Evolutionary conservation across 92 coral and sea anemone genomes (phyloP).

Genomic region (Heteractis magnifica): DNA sequence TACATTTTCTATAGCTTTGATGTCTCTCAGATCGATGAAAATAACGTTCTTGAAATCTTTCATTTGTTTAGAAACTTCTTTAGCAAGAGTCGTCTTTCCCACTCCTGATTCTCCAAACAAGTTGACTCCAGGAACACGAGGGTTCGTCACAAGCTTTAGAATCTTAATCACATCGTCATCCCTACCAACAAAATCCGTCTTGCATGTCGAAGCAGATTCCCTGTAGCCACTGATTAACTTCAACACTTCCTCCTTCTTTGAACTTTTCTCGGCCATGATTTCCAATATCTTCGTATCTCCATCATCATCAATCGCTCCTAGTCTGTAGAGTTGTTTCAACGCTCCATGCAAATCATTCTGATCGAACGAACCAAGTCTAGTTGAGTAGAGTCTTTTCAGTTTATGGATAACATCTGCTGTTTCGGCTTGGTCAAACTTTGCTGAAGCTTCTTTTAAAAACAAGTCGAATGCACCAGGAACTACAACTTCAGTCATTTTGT

Average conservation of each 20-base stretch:
- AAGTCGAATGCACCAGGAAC: too few species aligned
- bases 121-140: slow-evolving; percentile 27
- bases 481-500: too few species aligned
- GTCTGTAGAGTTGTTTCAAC: background rate
- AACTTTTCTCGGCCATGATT: slow-evolving; percentile 27
- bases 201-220: slow-evolving; percentile 6
- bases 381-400: background rate
- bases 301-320: background rate
- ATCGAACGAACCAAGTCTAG: background rate
- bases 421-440: too few species aligned
- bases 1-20: slow-evolving; percentile 20
- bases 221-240: slow-evolving; percentile 2
- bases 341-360: background rate
- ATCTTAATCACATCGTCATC: slow-evolving; percentile 32
- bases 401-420: too few species aligned
- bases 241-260: slow-evolving; percentile 15
- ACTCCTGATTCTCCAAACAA: slow-evolving; percentile 65
- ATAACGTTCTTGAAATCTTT: background rate
- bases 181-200: slow-evolving; percentile 42
- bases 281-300: background rate
- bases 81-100: slow-evolving; percentile 73
- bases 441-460: too few species aligned
- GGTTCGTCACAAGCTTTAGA: slow-evolving; percentile 13
- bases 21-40: slow-evolving; percentile 40
- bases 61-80: slow-evolving; percentile 15